Base-by-base conservation (phyloP, 2,888 invertebrate species). In the Rhimphoctona megacephalus region DNA sequence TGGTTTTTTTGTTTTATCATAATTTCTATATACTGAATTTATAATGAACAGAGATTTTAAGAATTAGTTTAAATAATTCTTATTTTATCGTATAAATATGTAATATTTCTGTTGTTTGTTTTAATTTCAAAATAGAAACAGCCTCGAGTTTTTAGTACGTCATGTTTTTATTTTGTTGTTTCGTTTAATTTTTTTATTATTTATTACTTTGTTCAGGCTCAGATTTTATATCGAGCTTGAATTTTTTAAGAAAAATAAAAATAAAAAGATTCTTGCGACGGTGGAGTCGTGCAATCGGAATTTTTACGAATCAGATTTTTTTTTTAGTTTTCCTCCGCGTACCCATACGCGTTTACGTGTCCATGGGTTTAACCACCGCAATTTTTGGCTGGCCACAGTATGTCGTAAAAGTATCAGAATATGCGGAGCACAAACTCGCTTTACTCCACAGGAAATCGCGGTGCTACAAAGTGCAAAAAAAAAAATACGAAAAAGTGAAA, bases 381-480 rank as follows among this genome's bases (percentile, higher is more conserved):
- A 70, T 66, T 81, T 84, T 80, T 39, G 80, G 33, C 52, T 14
- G 30, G 61, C 17, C n/a, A 46, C 69, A 36, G 54, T 9, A 39
- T 36, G 30, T 2, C 4, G n/a, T 81, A 64, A 77, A 69, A 76
- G 39, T 66, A 85, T 52, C 11, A 39, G 39, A 43, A 52, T 74
- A 66, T 54, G 76, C 70, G 69, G 54, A 66, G 76, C 49, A 66
- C 43, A 73, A 67, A 30, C 70, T 19, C 46, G 7, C n/a, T 25
- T 22, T 19, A 7, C 49, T 54, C 39, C 36, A 72, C 85, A 76
- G 85, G 85, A 85, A 82, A 78, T 79, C 78, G 85, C 73, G 72
- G 77, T 81, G 36, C 77, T 64, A n/a, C 77, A 61, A 76, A 77
- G 72, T 57, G 30, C 57, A 54, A 70, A 49, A 52, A 36, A 67